Evolutionary conservation across 2,888 invertebrate species (phyloP).

Genomic region (Agonopterix alstromeriana): DNA sequence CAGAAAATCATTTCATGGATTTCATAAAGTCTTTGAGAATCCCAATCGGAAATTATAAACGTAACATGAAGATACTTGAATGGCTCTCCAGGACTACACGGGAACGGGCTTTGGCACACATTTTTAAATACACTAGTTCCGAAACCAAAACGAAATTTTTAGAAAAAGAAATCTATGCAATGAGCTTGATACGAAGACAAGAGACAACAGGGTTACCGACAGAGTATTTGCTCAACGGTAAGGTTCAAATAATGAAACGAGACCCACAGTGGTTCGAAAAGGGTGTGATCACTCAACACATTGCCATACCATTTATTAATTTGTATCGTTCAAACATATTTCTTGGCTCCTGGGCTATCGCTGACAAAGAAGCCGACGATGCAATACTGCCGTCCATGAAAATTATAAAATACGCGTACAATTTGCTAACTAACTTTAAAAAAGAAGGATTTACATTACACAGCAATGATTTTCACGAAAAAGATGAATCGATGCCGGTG

Average conservation of each 20-base stretch:
- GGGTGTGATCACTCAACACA: conserved; percentile 17
- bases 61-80: conserved; percentile 1
- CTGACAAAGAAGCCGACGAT: conserved; percentile 17
- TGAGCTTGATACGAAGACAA: conserved; percentile 5
- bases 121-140: conserved; percentile 1
- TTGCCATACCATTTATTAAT: conserved; percentile 17
- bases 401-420: conserved; percentile 32
- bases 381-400: conserved; percentile 23
- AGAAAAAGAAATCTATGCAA: conserved; percentile 1
- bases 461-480: not conserved
- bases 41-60: not conserved
- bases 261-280: conserved; percentile 28
- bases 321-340: conserved; percentile 12
- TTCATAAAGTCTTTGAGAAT: conserved; percentile 12
- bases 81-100: conserved; percentile 6
- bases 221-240: conserved; percentile 12
- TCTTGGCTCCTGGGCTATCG: conserved; percentile 13
- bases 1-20: conserved; percentile 15
- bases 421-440: conserved; percentile 29
- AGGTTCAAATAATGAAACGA: conserved; percentile 7
- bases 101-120: not conserved
- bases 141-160: conserved; percentile 5
- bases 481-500: not conserved
- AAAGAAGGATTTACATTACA: conserved; percentile 5
- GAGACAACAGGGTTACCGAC: conserved; percentile 11